Evolutionary conservation across 2,888 invertebrate species (phyloP).

Genomic region (Celastrina argiolus): DNA sequence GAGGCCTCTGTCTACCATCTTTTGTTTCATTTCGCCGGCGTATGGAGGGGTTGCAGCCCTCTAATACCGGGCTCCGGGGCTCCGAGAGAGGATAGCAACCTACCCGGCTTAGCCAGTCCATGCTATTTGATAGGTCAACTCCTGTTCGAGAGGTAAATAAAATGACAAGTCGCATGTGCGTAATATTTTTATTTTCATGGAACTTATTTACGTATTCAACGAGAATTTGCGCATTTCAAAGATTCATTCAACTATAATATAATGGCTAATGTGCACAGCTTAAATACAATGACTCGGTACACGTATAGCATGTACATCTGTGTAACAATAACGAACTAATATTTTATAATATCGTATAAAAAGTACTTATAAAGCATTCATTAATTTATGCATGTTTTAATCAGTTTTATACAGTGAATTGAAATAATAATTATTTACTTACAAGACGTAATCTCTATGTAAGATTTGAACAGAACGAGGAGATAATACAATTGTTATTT

Average conservation of each 20-base stretch:
- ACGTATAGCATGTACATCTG: constrained; percentile 49
- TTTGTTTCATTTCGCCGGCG: no score
- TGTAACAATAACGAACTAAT: constrained; percentile 58
- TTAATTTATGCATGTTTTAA: constrained; percentile 37
- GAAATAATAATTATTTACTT: background rate
- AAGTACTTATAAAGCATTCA: constrained; percentile 57
- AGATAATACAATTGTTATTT: background rate
- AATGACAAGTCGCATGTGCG: constrained; percentile 71
- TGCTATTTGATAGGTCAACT: no score
- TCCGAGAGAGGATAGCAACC: no score
- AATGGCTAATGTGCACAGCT: constrained; percentile 69
- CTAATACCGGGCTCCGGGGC: no score
- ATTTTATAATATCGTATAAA: constrained; percentile 59
- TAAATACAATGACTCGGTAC: constrained; percentile 54
- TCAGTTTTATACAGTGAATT: constrained; percentile 23
- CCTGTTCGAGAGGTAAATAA: constrained; percentile 41
- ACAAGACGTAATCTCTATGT: background rate
- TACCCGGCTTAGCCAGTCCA: no score
- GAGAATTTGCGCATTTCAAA: constrained; percentile 65
- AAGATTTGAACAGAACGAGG: background rate
- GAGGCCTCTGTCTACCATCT: no score
- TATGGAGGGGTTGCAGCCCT: no score
- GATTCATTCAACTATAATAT: constrained; percentile 59
- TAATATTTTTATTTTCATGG: constrained; percentile 71
- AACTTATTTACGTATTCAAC: constrained; percentile 59